These are phyloP conservation scores for Calliopum simillimum DNA, from an alignment of 2,888 invertebrate species.

Conservation along the genomic window DNA sequence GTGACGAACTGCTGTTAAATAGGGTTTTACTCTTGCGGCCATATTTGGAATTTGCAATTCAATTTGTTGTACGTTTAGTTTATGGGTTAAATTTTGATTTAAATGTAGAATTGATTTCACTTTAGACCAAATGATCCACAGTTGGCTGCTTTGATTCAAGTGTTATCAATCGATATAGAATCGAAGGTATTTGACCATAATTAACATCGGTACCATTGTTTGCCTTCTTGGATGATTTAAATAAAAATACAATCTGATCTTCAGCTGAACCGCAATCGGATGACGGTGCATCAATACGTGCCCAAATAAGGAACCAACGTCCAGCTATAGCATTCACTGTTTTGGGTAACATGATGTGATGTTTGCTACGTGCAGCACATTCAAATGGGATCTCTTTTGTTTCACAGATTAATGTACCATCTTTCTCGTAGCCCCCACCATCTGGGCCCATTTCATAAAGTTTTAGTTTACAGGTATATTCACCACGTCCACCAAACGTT, in stretches of 20 bases:
- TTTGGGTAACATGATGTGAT: slow-evolving; percentile 88
- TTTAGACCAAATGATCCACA: slow-evolving; percentile 38
- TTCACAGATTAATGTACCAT: slow-evolving; percentile 91
- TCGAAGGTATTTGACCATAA: slow-evolving; percentile 96
- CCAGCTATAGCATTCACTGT: slow-evolving; percentile 76
- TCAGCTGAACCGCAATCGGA: slow-evolving; percentile 97
- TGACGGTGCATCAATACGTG: slow-evolving; percentile 93
- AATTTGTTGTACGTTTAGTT: neutral
- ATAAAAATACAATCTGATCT: slow-evolving; percentile 93
- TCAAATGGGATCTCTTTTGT: slow-evolving; percentile 95
- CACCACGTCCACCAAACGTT: slow-evolving; percentile 95
- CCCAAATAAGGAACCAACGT: slow-evolving; percentile 97
- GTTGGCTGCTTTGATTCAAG: slow-evolving; percentile 74
- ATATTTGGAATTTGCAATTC: slow-evolving; percentile 61
- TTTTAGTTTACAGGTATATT: slow-evolving; percentile 94
- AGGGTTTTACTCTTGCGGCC: slow-evolving; percentile 95
- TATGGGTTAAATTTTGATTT: neutral
- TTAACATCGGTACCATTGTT: slow-evolving; percentile 99
- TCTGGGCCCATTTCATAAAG: slow-evolving; percentile 90
- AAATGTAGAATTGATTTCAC: neutral
- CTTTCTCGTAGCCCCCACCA: slow-evolving; percentile 92
- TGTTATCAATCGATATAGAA: slow-evolving; percentile 77
- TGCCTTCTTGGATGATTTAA: slow-evolving; percentile 96
- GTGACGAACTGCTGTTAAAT: slow-evolving; percentile 93
- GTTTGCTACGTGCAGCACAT: slow-evolving; percentile 92